phyloP scores from a whole-genome alignment of 2,888 invertebrate species.

The Drosophila mimica region DNA sequence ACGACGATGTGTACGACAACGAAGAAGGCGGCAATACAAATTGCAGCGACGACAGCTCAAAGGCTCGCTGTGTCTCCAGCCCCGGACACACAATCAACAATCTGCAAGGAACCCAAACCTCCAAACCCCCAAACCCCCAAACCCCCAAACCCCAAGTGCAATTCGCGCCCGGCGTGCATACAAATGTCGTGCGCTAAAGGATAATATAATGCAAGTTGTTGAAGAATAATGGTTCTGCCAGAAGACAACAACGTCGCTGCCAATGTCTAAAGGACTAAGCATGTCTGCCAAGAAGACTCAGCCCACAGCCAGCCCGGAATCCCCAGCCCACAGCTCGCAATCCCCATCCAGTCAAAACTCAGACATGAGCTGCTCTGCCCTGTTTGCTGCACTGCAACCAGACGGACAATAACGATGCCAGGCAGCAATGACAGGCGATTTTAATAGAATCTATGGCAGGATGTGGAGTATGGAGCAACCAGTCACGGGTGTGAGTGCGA shows the following conservation, averaged over 20 bases:
- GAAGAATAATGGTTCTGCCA: slow-evolving; percentile 77
- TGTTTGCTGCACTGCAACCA: slow-evolving; percentile 12
- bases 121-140: slow-evolving; percentile 56
- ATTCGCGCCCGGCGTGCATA: slow-evolving; percentile 76
- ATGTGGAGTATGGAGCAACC: neutral
- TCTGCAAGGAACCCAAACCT: slow-evolving; percentile 7
- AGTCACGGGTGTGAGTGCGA: slow-evolving; percentile 9
- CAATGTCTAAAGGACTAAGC: slow-evolving; percentile 65
- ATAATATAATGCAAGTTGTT: slow-evolving; percentile 78
- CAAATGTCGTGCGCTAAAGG: slow-evolving; percentile 73
- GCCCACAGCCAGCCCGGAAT: neutral
- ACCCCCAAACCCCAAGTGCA: slow-evolving; percentile 67
- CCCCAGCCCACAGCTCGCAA: neutral
- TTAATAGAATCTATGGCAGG: slow-evolving; percentile 76
- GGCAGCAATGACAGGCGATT: slow-evolving; percentile 82
- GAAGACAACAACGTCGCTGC: slow-evolving; percentile 71
- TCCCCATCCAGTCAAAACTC: neutral
- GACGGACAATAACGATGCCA: slow-evolving; percentile 73
- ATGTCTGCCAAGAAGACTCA: slow-evolving; percentile 63
- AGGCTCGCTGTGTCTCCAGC: slow-evolving; percentile 31
- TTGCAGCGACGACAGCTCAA: slow-evolving; percentile 83
- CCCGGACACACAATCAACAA: slow-evolving; percentile 18
- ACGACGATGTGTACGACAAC: slow-evolving; percentile 15
- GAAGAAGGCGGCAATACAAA: slow-evolving; percentile 73
- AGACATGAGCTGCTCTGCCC: slow-evolving; percentile 21